These are phyloP conservation scores for Ceratosolen fusciceps DNA, from an alignment of 1,140 invertebrate species.

Conservation along the genomic window DNA sequence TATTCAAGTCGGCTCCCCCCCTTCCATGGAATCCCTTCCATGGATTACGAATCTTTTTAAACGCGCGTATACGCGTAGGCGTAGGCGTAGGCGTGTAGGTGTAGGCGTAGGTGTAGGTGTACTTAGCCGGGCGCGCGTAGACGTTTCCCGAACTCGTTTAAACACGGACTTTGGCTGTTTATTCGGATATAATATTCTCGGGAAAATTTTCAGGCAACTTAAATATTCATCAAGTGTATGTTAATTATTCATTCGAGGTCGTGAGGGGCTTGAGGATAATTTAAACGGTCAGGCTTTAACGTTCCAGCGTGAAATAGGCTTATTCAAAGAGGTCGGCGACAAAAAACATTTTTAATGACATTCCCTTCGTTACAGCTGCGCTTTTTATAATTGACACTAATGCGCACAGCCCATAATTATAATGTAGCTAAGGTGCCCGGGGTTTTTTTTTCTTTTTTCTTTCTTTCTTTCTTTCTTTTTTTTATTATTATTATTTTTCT, in stretches of 20 bases:
- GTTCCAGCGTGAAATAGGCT: conserved; percentile 13
- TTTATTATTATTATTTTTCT: too few relatives aligned
- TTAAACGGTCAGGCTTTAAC: conserved; percentile 6
- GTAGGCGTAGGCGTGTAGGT: too few relatives aligned
- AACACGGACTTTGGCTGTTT: too few relatives aligned
- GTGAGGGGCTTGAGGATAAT: conserved; percentile 13
- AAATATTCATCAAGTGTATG: conserved; percentile 23
- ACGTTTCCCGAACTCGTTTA: too few relatives aligned
- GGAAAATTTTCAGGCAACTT: not conserved
- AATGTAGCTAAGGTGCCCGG: not conserved
- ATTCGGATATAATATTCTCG: too few relatives aligned
- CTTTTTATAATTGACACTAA: conserved; percentile 42
- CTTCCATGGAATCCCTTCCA: too few relatives aligned
- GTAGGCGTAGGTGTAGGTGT: too few relatives aligned
- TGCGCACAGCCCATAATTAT: conserved; percentile 10
- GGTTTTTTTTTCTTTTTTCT: conserved; percentile 21
- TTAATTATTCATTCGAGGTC: conserved; percentile 30
- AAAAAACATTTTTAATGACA: conserved; percentile 34
- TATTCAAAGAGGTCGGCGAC: not conserved
- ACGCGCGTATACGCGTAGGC: too few relatives aligned
- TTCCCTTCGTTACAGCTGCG: conserved; percentile 25
- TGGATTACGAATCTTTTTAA: too few relatives aligned
- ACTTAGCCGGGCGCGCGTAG: too few relatives aligned
- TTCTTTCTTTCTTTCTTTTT: too few relatives aligned
- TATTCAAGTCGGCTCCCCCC: too few relatives aligned